These are phyloP conservation scores for Baronia brevicornis DNA, from an alignment of 2,888 invertebrate genomes.

Conservation along the genomic window DNA sequence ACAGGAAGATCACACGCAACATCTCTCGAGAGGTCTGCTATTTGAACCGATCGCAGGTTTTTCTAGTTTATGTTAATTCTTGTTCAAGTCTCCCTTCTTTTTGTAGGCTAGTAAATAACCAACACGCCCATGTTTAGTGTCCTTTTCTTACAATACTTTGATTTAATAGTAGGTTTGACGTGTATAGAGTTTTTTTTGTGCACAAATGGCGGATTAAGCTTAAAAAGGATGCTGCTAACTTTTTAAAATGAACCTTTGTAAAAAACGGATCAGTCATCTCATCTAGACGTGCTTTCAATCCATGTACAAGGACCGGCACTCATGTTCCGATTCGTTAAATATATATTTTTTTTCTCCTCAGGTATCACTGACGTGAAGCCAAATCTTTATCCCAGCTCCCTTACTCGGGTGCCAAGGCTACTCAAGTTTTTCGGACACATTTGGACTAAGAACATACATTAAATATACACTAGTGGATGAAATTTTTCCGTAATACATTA, in stretches of 20 bases:
- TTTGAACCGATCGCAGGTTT: too few species aligned
- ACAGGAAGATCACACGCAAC: too few species aligned
- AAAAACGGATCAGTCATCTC: slow-evolving; percentile 1
- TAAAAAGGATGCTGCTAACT: slow-evolving; percentile 5
- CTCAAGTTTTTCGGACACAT: too few species aligned
- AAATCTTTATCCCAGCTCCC: slow-evolving; percentile 1
- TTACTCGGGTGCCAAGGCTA: slow-evolving; percentile 3
- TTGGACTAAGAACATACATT: too few species aligned
- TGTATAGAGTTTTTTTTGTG: not conserved
- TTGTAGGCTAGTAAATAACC: too few species aligned
- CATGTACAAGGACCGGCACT: not conserved
- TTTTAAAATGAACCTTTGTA: not conserved
- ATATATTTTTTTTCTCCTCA: slow-evolving; percentile 2
- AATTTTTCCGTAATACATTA: too few species aligned
- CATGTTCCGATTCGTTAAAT: not conserved
- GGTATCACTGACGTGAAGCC: slow-evolving; percentile 5
- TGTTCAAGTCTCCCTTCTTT: too few species aligned
- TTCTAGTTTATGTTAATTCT: too few species aligned
- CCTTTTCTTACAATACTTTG: not conserved
- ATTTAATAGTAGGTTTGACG: not conserved
- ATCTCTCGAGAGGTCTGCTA: too few species aligned
- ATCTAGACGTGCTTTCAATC: not conserved
- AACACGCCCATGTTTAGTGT: too few species aligned
- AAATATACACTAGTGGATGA: too few species aligned
- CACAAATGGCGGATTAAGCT: not conserved